Evolutionary conservation across 1,140 invertebrate genomes (phyloP).

Genomic region (Heliconius nattereri): DNA sequence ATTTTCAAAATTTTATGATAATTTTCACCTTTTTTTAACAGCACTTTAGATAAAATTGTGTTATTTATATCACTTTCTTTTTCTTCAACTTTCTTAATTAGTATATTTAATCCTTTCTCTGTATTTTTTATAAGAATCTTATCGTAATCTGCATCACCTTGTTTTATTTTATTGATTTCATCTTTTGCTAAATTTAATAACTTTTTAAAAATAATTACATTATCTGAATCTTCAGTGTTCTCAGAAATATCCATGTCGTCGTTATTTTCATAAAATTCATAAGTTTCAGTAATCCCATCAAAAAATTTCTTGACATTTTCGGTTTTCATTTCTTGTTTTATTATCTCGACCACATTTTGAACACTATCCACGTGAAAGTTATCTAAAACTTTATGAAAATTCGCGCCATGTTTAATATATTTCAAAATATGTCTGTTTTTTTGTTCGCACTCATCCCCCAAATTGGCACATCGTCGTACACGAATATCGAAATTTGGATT

Average conservation of each 20-base stretch:
- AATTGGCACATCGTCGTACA: slow-evolving; percentile 17
- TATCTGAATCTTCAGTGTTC: no score
- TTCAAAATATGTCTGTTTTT: background rate
- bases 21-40: background rate
- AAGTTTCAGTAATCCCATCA: background rate
- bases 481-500: slow-evolving; percentile 36
- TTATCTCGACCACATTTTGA: background rate
- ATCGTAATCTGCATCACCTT: background rate
- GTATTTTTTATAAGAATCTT: background rate
- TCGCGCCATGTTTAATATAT: background rate
- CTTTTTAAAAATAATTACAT: background rate
- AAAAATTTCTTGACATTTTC: background rate
- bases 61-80: background rate
- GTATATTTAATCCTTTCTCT: background rate
- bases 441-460: background rate
- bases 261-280: background rate
- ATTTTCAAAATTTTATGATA: background rate
- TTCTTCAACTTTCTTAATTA: background rate
- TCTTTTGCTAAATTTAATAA: background rate
- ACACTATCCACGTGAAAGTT: background rate
- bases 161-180: background rate
- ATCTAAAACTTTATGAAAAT: background rate
- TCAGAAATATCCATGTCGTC: no score
- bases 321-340: slow-evolving; percentile 4
- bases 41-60: background rate